Evolutionary conservation across 2,797 vertebrate species (phyloP).

Genomic region (Gallinago stenura): DNA sequence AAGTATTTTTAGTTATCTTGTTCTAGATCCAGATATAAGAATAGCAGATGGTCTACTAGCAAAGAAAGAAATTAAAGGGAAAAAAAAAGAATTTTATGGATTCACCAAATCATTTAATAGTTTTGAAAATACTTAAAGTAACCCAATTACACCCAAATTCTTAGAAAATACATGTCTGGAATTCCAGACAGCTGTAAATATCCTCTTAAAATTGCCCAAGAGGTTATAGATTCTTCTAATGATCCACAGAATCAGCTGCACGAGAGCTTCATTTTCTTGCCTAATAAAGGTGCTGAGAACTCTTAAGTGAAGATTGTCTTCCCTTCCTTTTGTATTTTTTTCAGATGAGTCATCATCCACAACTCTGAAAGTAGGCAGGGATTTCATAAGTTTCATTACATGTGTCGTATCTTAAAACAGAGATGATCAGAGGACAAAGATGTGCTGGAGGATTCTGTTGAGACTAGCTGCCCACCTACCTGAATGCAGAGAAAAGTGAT

Average conservation of each 20-base stretch:
- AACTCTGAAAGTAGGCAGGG: background rate
- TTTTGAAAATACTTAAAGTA: background rate
- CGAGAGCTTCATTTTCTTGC: background rate
- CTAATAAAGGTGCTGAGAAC: background rate
- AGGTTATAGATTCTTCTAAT: background rate
- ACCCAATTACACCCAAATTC: background rate
- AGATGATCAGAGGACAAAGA: background rate
- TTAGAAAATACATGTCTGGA: background rate
- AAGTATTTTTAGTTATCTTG: background rate
- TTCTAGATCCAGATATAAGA: background rate
- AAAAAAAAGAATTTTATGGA: background rate
- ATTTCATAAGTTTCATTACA: background rate
- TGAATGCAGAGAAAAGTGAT: background rate
- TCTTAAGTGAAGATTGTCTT: background rate
- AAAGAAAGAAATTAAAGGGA: background rate
- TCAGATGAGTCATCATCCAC: background rate
- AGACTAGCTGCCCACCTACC: background rate
- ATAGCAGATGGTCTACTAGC: background rate
- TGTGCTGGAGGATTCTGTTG: background rate
- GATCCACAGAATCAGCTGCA: background rate
- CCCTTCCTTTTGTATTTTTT: background rate
- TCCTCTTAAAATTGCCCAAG: background rate
- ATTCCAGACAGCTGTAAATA: background rate
- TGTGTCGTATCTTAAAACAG: background rate
- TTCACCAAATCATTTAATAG: background rate